Base-by-base conservation (phyloP, 2,113 vertebrate genomes). In the Hoplias malabaricus region DNA sequence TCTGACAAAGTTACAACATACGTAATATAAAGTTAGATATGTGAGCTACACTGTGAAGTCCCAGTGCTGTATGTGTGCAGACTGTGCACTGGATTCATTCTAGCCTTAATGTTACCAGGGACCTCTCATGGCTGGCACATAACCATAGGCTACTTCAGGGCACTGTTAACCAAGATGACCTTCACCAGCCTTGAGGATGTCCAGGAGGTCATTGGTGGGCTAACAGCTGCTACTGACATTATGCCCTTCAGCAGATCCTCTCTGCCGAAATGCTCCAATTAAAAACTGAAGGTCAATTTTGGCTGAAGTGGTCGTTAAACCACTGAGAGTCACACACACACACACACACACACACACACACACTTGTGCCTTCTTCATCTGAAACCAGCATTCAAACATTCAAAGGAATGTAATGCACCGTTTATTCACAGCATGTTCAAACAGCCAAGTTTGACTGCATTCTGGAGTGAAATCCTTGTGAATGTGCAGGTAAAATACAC, bases 41-140 rank as follows among this genome's bases (percentile, higher is more conserved):
- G 21, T 2, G 19, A 54, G 31, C 33, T 72, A 48, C 46, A 14
- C 14, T 14, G 10, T 27, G 21, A 38, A 40, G 46, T 40, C 34
- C 21, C 31, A 38, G 21, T 29, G 31, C 59, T 36, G 40, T 11
- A 72, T 71, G 33, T 66, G 70, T 72, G 36, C 69, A 66, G 50
- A 48, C 10, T 66, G 10, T 21, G 7, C 57, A 66, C 63, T 56
- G n/a, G 36, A 80, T 70, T 46, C 40, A 59, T 11, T 13, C n/a
- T 70, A 46, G 43, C 29, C 25, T n/a, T 34, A 40, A 10, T 46
- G 42, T 56, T 62, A 42, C 43, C n/a, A 36, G 16, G 16, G 56
- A 43, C 48, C 16, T 56, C 56, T 62, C 66, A 62, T 40, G 38
- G 46, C 12, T 33, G 56, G 27, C 29, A 70, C 16, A 16, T 27